These are phyloP conservation scores for Rambutsinella grinnellia DNA, from an alignment of 2,888 invertebrate genomes.

Conservation along the genomic window DNA sequence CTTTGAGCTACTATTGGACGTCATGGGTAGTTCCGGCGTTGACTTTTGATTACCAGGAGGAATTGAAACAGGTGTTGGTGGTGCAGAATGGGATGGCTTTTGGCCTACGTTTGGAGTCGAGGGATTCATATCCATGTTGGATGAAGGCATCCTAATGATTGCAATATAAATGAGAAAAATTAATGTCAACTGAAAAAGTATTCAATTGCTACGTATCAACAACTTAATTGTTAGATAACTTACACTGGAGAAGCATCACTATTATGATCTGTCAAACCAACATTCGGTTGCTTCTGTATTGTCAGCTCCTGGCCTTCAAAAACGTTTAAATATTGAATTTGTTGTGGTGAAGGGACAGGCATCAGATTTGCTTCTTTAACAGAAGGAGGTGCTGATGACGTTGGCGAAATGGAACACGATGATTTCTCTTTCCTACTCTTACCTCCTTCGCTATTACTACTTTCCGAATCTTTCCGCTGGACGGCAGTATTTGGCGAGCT, in stretches of 20 bases:
- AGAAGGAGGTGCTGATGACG: slow-evolving; percentile 68
- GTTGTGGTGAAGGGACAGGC: slow-evolving; percentile 96
- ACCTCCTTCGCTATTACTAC: slow-evolving; percentile 67
- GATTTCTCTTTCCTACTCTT: slow-evolving; percentile 66
- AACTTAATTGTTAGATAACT: slow-evolving; percentile 10
- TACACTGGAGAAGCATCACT: slow-evolving; percentile 66
- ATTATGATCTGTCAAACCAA: slow-evolving; percentile 65
- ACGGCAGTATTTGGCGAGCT: slow-evolving; percentile 66
- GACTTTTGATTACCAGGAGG: slow-evolving; percentile 57
- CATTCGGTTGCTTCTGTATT: slow-evolving; percentile 94
- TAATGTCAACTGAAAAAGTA: background rate
- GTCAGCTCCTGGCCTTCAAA: slow-evolving; percentile 97
- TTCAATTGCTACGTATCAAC: too few species aligned
- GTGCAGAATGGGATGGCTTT: slow-evolving; percentile 69
- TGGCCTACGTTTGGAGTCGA: slow-evolving; percentile 67
- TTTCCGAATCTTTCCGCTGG: slow-evolving; percentile 69
- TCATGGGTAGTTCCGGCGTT: slow-evolving; percentile 55
- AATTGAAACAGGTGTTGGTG: slow-evolving; percentile 71
- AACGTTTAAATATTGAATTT: slow-evolving; percentile 94
- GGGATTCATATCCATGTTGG: slow-evolving; percentile 68
- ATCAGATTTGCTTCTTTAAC: slow-evolving; percentile 90
- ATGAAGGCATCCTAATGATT: slow-evolving; percentile 67
- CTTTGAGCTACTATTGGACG: slow-evolving; percentile 61
- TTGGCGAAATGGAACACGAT: slow-evolving; percentile 66
- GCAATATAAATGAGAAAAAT: slow-evolving; percentile 29